Percentiles rank a stretch among this genome's conserved stretches.
Conservation (phyloP, 2,113 vertebrate species). For the Oryzias curvinotus region DNA sequence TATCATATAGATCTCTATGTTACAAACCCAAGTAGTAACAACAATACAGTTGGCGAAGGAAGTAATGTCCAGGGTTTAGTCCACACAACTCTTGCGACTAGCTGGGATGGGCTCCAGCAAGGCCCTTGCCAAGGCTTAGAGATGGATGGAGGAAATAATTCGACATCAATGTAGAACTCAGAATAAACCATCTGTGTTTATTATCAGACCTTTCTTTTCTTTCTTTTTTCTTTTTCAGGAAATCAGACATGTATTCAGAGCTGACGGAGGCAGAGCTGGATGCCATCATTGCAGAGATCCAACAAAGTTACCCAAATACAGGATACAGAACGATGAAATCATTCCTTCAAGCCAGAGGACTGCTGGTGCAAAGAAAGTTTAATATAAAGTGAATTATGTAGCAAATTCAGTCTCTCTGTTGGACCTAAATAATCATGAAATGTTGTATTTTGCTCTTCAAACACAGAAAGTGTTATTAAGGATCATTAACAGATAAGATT, state of each 20-base stretch:
- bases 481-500: not conserved
- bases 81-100: too few relatives aligned
- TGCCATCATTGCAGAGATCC: not conserved
- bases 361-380: not conserved
- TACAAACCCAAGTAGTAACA: too few relatives aligned
- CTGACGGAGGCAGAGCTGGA: not conserved
- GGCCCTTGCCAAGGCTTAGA: too few relatives aligned
- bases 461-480: not conserved
- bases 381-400: not conserved
- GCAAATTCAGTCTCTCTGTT: not conserved
- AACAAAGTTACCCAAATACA: not conserved
- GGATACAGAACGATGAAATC: not conserved
- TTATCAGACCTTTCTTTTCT: too few relatives aligned
- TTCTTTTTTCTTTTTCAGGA: not conserved
- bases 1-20: too few relatives aligned
- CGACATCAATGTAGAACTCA: too few relatives aligned
- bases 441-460: not conserved
- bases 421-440: not conserved
- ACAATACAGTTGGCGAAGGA: too few relatives aligned
- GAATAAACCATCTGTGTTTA: too few relatives aligned
- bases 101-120: too few relatives aligned
- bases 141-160: too few relatives aligned
- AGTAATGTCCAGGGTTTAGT: too few relatives aligned
- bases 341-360: not conserved
- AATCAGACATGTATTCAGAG: not conserved